Percentiles rank a stretch among this genome's conserved stretches.
phyloP scores from a whole-genome alignment of 2,888 invertebrate species.

The Zaprionus obscuricornis region DNA sequence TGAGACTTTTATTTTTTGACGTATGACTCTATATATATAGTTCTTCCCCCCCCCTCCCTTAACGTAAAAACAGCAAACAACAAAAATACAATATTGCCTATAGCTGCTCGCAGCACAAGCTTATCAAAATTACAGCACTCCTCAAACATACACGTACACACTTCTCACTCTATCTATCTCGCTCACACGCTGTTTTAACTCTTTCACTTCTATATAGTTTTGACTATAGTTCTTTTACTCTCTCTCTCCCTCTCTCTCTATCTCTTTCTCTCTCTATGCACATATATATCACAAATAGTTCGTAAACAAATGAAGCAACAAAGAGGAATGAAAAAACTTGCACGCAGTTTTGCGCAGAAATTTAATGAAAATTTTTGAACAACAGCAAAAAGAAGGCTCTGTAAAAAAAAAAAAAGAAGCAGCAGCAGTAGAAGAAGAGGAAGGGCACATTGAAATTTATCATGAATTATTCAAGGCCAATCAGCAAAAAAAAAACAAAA shows the following conservation, averaged over 20 bases:
- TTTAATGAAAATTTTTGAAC: constrained; percentile 49
- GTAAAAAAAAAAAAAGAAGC: constrained; percentile 3
- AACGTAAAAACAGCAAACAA: constrained; percentile 3
- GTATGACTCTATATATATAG: background rate
- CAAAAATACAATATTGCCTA: background rate
- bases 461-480: constrained; percentile 79
- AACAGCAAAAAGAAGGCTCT: constrained; percentile 3
- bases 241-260: background rate
- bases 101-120: background rate
- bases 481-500: constrained; percentile 18
- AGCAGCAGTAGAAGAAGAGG: constrained; percentile 20
- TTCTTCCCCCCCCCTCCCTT: no score
- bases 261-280: constrained; percentile 5
- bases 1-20: no score
- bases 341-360: constrained; percentile 27
- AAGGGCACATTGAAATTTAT: constrained; percentile 47
- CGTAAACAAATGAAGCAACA: constrained; percentile 65
- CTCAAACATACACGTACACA: background rate
- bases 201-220: no score
- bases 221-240: no score
- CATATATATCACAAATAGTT: constrained; percentile 46
- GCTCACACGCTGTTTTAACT: no score
- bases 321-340: constrained; percentile 54
- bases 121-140: constrained; percentile 32
- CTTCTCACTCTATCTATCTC: background rate